Evolutionary conservation across 1,140 invertebrate species (phyloP).

Genomic region (Nasonia longicornis): DNA sequence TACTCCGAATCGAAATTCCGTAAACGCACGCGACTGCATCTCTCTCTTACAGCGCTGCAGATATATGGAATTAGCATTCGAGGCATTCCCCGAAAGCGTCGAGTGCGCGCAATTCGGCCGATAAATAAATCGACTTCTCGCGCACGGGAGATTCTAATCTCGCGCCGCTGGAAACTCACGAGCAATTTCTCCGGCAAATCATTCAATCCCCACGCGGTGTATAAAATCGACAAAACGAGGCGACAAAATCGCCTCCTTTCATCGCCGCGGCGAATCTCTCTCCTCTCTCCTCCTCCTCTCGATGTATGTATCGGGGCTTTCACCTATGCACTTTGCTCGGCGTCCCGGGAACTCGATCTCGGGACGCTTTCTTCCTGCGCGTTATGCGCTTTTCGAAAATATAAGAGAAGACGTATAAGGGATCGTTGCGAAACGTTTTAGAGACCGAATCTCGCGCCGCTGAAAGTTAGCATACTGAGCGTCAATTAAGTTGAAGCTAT

Average conservation of each 20-base stretch:
- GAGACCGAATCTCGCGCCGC: background rate
- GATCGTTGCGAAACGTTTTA: background rate
- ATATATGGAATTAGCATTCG: constrained; percentile 37
- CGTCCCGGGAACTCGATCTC: background rate
- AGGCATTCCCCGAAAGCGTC: constrained; percentile 19
- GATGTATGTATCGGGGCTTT: background rate
- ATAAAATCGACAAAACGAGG: constrained; percentile 28
- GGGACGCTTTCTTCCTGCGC: constrained; percentile 5
- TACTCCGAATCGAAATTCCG: constrained; percentile 34
- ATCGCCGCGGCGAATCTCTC: background rate
- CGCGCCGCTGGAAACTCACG: background rate
- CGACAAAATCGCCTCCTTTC: constrained; percentile 29
- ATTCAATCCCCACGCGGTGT: background rate
- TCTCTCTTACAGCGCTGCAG: too few relatives aligned
- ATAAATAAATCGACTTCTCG: constrained; percentile 29
- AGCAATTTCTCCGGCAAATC: constrained; percentile 30
- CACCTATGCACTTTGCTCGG: constrained; percentile 18
- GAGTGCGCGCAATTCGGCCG: constrained; percentile 21
- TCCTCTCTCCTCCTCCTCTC: background rate
- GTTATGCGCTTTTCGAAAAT: background rate
- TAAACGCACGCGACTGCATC: background rate
- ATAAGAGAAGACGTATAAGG: background rate
- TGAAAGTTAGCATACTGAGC: background rate
- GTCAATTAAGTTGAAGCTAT: constrained; percentile 3
- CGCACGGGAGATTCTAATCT: constrained; percentile 23